Base-by-base conservation (phyloP, 2,113 vertebrate genomes). In the Rostratula benghalensis region DNA sequence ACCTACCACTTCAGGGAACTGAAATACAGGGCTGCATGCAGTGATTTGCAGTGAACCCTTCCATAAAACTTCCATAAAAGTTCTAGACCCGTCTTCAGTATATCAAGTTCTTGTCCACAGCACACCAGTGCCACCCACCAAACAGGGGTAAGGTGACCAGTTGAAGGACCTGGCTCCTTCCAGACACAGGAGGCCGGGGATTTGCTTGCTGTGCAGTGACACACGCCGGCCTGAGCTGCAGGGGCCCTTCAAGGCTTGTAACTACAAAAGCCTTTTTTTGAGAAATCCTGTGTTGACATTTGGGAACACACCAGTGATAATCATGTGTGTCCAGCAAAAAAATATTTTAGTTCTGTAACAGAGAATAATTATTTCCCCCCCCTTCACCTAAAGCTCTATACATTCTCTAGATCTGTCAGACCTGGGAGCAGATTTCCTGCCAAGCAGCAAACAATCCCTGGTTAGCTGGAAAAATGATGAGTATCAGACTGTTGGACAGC, bases 261-360 rank as follows among this genome's bases (percentile, higher is more conserved):
- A 45, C 50, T 9, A 41, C 37, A 78, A 27, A 45, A 53, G 9
- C 4, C 7, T 77, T 37, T 13, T 13, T 5, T 13, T 11, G 46
- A 64, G 11, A 82, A 83, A 30, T 27, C 17, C 30, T 3, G 61
- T 2, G 0, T 0, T 41, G 48, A 56, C 28, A 43, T 31, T 7
- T 51, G 41, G 50, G 33, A 88, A 53, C 22, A 65, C 15, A 41
- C 2, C 4, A 45, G 39, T 27, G 16, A 57, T 22, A 71, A 80
- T 23, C 11, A 13, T 0, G 0, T 10, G 48, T 60, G 30, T 4
- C 79, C 68, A 76, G 31, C 27, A 43, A 41, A 21, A 35, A 54
- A 59, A 9, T 16, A 22, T 30, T 45, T 64, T 7, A 43, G 25
- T 16, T 80, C 43, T 69, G 2, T 24, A 69, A 30, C 18, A 20